phyloP scores from a whole-genome alignment of 2,113 vertebrate genomes.

The Pontoporia blainvillei region DNA sequence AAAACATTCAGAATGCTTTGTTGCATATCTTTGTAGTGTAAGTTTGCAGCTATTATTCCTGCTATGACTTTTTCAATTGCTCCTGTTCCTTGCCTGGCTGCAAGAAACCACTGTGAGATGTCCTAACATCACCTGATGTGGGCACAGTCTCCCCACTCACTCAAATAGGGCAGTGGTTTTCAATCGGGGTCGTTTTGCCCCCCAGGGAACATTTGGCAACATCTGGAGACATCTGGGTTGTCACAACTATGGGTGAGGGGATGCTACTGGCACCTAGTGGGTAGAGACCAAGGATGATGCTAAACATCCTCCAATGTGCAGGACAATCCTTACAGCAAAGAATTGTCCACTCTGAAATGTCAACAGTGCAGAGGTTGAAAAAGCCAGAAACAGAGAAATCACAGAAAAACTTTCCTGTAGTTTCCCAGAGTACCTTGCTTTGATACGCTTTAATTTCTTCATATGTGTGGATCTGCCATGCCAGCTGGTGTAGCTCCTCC shows the following conservation, averaged over 20 bases:
- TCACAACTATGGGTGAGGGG: not conserved
- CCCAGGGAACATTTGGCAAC: not conserved
- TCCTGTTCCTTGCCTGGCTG: not conserved
- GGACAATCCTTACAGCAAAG: not conserved
- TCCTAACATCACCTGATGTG: not conserved
- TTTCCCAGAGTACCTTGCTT: conserved; percentile 90
- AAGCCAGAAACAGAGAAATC: not conserved
- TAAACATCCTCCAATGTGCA: not conserved
- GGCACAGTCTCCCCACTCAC: not conserved
- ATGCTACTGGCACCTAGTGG: not conserved
- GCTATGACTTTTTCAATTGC: not conserved
- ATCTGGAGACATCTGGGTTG: not conserved
- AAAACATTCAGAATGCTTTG: not conserved
- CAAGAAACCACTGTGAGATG: not conserved
- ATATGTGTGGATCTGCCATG: conserved; percentile 98
- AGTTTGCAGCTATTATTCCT: not conserved
- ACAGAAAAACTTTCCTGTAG: not conserved
- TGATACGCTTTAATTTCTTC: conserved; percentile 99
- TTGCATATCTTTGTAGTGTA: not conserved
- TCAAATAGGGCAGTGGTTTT: not conserved
- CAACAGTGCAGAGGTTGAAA: not conserved
- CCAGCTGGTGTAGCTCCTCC: conserved; percentile 97
- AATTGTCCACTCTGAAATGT: not conserved
- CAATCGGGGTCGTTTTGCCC: not conserved
- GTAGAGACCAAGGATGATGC: not conserved